Conservation (phyloP, 2,797 vertebrate genomes). For the Xerus rutilus region DNA sequence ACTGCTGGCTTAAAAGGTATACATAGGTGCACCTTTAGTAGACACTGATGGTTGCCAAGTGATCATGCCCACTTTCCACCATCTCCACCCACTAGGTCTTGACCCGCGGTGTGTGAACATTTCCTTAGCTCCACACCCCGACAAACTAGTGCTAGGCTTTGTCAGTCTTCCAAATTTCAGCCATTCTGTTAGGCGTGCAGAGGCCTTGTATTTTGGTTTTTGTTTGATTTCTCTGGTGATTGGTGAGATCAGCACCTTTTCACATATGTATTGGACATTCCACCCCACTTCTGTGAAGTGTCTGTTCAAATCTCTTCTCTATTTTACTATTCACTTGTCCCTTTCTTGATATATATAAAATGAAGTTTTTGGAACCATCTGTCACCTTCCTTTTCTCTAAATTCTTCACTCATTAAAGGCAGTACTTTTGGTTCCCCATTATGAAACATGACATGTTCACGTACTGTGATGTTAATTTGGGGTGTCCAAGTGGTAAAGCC, state of each 20-base stretch:
- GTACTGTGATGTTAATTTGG: not conserved
- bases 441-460: not conserved
- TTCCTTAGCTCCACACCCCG: not conserved
- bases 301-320: not conserved
- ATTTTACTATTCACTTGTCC: not conserved
- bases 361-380: not conserved
- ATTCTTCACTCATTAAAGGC: not conserved
- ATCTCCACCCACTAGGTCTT: not conserved
- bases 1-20: conserved; percentile 13
- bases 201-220: not conserved
- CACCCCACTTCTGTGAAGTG: not conserved
- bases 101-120: not conserved
- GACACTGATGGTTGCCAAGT: not conserved
- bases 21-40: not conserved
- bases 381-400: not conserved
- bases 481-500: not conserved
- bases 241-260: not conserved
- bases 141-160: not conserved
- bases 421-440: not conserved
- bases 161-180: not conserved
- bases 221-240: not conserved
- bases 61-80: not conserved
- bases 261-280: not conserved
- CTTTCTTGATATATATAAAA: not conserved
- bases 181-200: not conserved